Percentiles rank a stretch among this genome's conserved stretches.
Evolutionary conservation across 2,113 vertebrate genomes (phyloP).

Genomic region (Ellobius talpinus): DNA sequence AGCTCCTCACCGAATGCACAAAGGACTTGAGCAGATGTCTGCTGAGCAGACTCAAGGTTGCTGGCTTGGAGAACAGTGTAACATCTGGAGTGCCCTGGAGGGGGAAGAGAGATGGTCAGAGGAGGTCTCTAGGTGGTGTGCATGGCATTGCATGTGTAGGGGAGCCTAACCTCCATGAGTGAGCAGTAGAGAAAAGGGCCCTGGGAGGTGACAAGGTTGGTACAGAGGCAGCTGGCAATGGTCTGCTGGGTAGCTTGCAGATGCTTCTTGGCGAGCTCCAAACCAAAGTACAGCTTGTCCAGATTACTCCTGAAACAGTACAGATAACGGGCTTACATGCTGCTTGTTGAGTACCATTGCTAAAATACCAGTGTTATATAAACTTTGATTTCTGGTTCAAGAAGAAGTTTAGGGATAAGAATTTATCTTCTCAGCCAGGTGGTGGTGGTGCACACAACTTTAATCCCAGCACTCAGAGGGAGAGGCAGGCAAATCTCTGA

Average conservation of each 20-base stretch:
- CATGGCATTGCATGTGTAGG: accelerated
- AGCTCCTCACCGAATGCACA: slow-evolving; percentile 92
- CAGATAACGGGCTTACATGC: neutral
- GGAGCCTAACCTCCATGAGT: slow-evolving; percentile 92
- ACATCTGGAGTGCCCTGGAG: slow-evolving; percentile 95
- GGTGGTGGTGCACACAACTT: neutral
- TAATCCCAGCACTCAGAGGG: neutral
- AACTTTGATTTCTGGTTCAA: neutral
- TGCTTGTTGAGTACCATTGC: neutral
- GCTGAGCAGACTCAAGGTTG: slow-evolving; percentile 93
- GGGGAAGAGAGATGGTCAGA: neutral
- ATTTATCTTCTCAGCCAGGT: neutral
- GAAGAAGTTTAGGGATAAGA: neutral
- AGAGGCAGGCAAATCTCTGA: neutral
- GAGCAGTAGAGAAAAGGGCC: slow-evolving; percentile 98
- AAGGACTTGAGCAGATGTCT: slow-evolving; percentile 97
- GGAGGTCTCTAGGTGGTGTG: neutral
- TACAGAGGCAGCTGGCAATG: slow-evolving; percentile 97
- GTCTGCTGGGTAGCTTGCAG: slow-evolving; percentile 95
- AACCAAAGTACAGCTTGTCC: slow-evolving; percentile 92
- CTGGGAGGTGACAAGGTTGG: slow-evolving; percentile 97
- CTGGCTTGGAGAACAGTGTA: slow-evolving; percentile 94
- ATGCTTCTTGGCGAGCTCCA: slow-evolving; percentile 96
- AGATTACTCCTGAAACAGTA: slow-evolving; percentile 91
- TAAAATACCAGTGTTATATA: neutral